A percentile compares a stretch with the other conserved stretches of the same genome.
phyloP scores from a whole-genome alignment of 2,888 invertebrate genomes.

The Gnatocerus cornutus region DNA sequence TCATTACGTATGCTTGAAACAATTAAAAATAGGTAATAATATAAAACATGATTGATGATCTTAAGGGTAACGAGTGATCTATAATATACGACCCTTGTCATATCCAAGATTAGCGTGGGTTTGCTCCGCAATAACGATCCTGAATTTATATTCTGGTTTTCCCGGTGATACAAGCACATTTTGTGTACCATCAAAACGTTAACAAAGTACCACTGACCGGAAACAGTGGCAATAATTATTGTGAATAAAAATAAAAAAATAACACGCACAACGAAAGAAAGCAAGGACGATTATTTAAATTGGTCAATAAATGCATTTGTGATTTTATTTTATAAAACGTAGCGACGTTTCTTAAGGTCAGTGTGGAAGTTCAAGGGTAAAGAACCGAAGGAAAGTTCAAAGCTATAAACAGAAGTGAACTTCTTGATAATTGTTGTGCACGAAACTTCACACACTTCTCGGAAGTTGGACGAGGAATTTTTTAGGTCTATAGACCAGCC shows the following conservation, averaged over 20 bases:
- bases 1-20: no score
- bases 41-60: constrained; percentile 5
- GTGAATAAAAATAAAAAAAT: no score
- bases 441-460: constrained; percentile 23
- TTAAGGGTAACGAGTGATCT: neutral
- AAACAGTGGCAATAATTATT: constrained; percentile 1
- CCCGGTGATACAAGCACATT: neutral
- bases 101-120: constrained; percentile 15
- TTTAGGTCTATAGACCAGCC: neutral
- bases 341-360: constrained; percentile 4
- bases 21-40: no score
- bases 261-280: neutral
- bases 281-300: constrained; percentile 1
- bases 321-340: no score
- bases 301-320: no score
- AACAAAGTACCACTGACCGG: neutral
- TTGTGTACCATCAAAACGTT: neutral
- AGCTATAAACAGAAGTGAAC: constrained; percentile 10
- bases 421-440: constrained; percentile 18
- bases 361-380: constrained; percentile 24
- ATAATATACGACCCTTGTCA: constrained; percentile 14
- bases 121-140: constrained; percentile 6
- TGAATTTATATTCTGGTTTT: constrained; percentile 21
- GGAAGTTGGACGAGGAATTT: constrained; percentile 14
- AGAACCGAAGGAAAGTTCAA: constrained; percentile 25